These are phyloP conservation scores for Hydrotaea diabolus DNA, from an alignment of 2,888 invertebrate species.

Conservation along the genomic window DNA sequence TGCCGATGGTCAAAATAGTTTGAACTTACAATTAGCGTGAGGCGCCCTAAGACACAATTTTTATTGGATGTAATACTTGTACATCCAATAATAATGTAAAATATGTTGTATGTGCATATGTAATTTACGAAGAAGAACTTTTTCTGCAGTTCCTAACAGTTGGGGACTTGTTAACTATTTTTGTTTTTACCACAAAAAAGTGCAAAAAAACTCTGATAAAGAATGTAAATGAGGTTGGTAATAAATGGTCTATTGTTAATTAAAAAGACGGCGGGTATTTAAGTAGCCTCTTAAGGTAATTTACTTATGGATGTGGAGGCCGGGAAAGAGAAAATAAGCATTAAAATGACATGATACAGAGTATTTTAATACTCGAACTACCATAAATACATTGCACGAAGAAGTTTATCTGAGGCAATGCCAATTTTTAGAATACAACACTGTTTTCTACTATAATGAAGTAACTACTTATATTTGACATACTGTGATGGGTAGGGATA, in stretches of 20 bases:
- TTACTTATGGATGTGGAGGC: too few species aligned
- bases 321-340: too few species aligned
- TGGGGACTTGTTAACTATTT: neutral
- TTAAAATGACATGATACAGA: too few species aligned
- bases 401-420: too few species aligned
- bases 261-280: neutral
- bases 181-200: neutral
- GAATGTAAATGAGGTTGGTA: neutral
- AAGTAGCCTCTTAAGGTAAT: neutral
- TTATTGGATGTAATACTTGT: neutral
- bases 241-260: neutral
- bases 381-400: too few species aligned
- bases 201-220: neutral
- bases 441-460: too few species aligned
- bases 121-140: neutral
- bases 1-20: too few species aligned
- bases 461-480: too few species aligned
- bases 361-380: too few species aligned
- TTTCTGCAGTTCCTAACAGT: neutral
- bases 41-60: neutral
- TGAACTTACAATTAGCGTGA: too few species aligned
- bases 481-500: too few species aligned
- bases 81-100: conserved; percentile 6
- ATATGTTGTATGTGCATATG: neutral
- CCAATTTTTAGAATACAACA: too few species aligned